Base-by-base conservation (phyloP, 2,888 invertebrate species). In the Synanthedon myopaeformis region DNA sequence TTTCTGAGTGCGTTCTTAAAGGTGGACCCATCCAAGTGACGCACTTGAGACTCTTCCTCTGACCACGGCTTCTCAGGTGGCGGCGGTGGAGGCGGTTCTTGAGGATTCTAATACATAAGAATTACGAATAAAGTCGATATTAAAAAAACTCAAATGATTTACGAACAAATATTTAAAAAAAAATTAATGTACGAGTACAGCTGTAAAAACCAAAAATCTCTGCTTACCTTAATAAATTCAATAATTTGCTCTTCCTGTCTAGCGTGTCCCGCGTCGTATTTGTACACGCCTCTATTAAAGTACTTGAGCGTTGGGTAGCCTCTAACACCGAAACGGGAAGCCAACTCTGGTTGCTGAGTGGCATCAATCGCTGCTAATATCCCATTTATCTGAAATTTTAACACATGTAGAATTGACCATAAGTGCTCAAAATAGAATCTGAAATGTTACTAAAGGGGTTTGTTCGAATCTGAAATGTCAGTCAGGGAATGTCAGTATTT, bases 281-380 rank as follows among this genome's bases (percentile, higher is more conserved):
- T 91, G 66, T 89, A 92, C 68, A 92, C 92, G 0, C 96, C 96
- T 67, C 92, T 90, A 19, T 90, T 89, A 76, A 92, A 96, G 79
- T 92, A 95, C 67, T 94, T 94, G 0, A 95, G 76, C 0, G 94
- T 94, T 0, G 95, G 95, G 69, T 94, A 95, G 0, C 95, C 94
- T 62, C 92, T 92, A 0, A 95, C 92, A 3, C 89, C 90, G 70
- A 90, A 96, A 52, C 90, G 89, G 0, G 92, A 89, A 0, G 91
- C 94, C 41, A 96, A 70, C 0, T 89, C 79, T 0, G 89, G 87
- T 60, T 95, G 92, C 68, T 94, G 92, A 0, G 96, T 96, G 0
- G 94, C 95, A 82, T 97, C 96, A 1, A 97, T 90, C 0, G 96
- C 96, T 0, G 94, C 96, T 55, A 96, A 72, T 59, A 93, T 79